Base-by-base conservation (phyloP, 2,888 invertebrate species). In the Acanthosepion esculentum region DNA sequence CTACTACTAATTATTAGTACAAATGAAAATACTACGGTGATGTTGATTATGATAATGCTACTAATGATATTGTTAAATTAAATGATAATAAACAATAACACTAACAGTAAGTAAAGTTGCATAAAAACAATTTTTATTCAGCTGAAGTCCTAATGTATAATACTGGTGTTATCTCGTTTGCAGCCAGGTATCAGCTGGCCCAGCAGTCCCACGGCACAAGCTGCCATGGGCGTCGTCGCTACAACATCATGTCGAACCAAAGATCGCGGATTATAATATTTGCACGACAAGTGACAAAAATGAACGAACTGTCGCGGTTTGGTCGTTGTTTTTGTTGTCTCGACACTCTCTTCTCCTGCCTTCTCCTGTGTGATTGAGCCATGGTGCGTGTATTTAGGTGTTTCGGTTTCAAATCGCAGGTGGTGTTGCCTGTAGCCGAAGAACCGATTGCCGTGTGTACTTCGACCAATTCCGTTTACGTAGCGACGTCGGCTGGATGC, bases 351-450 rank as follows among this genome's bases (percentile, higher is more conserved):
- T 29, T 50, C 29, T 92, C 48, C 23, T 93, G 93, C 50, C 50
- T 93, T 29, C 92, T 29, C 48, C 92, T n/a, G 33, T 53, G 23
- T 53, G 55, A 53, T 53, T 41, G 50, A 64, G 59, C 55, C 53
- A 94, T 94, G 94, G 94, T 94, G 48, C 94, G 94, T 55, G 94
- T 64, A 29, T 94, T 94, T 29, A 94, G 94, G 64, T 94, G 94
- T 64, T 94, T 64, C 59, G 64, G 94, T 53, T 94, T 94, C 94
- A 94, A 94, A 64, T 55, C 94, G 6, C 94, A 94, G 59, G 64
- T 64, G 55, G 94, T 94, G 12, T 55, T 94, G 29, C 94, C 94
- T n/a, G 64, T 94, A 33, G 94, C 48, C 23, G 94, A 94, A 53
- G 94, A 94, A 94, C 94, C 94, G 94, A 33, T 94, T n/a, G 53